Percentiles rank a stretch among this genome's conserved stretches.
Evolutionary conservation across 2,888 invertebrate species (phyloP).

Genomic region (Tiliacea citrago): DNA sequence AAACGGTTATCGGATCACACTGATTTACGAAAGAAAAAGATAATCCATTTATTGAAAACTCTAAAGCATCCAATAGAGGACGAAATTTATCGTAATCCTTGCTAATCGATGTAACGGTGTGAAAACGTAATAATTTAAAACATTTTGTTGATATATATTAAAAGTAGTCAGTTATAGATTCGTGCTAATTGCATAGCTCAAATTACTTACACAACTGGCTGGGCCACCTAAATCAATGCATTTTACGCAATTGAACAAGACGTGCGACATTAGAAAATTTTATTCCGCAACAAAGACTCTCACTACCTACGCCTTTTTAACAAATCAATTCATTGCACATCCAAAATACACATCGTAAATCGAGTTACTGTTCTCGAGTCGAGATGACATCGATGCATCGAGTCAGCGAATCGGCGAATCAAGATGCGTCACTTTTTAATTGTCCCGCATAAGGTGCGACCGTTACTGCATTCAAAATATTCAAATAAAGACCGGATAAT

Average conservation of each 20-base stretch:
- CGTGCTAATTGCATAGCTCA: neutral
- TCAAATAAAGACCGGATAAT: constrained; percentile 83
- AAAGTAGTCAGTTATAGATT: neutral
- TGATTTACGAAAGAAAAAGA: constrained; percentile 21
- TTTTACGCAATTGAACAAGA: constrained; percentile 37
- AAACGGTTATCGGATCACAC: constrained; percentile 8
- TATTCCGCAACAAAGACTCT: constrained; percentile 49
- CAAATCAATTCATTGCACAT: constrained; percentile 52
- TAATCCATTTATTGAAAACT: neutral
- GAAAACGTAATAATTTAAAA: neutral
- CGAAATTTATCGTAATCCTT: constrained; percentile 17
- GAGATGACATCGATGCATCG: constrained; percentile 71
- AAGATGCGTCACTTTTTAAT: constrained; percentile 86
- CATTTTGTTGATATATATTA: neutral
- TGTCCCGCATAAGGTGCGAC: constrained; percentile 82
- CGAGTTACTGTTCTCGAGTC: constrained; percentile 56
- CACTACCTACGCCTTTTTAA: constrained; percentile 52
- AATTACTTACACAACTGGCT: constrained; percentile 32
- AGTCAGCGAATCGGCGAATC: constrained; percentile 71
- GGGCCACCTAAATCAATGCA: constrained; percentile 29
- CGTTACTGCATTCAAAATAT: constrained; percentile 81
- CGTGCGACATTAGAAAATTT: constrained; percentile 56
- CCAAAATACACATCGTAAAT: constrained; percentile 59
- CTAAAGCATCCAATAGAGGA: neutral
- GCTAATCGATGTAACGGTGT: constrained; percentile 12